phyloP scores from a whole-genome alignment of 1,140 invertebrate genomes.

The Tetramorium parvispinum region DNA sequence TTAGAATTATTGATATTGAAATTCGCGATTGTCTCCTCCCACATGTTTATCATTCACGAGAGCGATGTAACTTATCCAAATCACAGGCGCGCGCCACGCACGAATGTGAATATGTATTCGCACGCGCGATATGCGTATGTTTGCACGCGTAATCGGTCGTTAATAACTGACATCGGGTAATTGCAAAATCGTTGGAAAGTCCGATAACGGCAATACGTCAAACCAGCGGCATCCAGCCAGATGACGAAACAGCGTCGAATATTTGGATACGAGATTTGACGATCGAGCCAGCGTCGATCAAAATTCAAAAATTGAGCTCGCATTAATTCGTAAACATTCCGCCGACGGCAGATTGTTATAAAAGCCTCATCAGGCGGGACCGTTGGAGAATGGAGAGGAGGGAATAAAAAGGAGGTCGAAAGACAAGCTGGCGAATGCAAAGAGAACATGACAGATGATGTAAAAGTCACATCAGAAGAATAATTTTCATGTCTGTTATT shows the following conservation, averaged over 20 bases:
- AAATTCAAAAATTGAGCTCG: slow-evolving; percentile 16
- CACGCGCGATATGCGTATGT: slow-evolving; percentile 32
- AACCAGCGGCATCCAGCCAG: slow-evolving; percentile 42
- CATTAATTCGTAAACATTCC: slow-evolving; percentile 24
- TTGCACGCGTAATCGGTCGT: slow-evolving; percentile 61
- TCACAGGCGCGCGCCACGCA: slow-evolving; percentile 15
- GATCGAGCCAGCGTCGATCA: background rate
- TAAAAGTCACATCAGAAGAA: too few relatives aligned
- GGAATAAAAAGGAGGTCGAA: too few relatives aligned
- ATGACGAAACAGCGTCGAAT: slow-evolving; percentile 41
- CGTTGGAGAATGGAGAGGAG: too few relatives aligned
- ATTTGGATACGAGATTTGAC: slow-evolving; percentile 21
- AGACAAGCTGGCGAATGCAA: too few relatives aligned
- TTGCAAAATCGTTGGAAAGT: slow-evolving; percentile 55
- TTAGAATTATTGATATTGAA: slow-evolving; percentile 54
- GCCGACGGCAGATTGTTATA: background rate
- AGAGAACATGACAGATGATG: too few relatives aligned
- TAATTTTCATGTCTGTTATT: background rate
- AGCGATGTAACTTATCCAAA: slow-evolving; percentile 55
- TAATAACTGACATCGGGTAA: slow-evolving; percentile 55
- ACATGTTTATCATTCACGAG: slow-evolving; percentile 52
- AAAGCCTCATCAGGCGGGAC: background rate
- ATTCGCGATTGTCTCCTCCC: slow-evolving; percentile 37
- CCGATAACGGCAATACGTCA: slow-evolving; percentile 52
- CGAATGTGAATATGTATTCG: background rate